These are phyloP conservation scores for Callipepla californica DNA, from an alignment of 2,113 vertebrate species.

Conservation along the genomic window DNA sequence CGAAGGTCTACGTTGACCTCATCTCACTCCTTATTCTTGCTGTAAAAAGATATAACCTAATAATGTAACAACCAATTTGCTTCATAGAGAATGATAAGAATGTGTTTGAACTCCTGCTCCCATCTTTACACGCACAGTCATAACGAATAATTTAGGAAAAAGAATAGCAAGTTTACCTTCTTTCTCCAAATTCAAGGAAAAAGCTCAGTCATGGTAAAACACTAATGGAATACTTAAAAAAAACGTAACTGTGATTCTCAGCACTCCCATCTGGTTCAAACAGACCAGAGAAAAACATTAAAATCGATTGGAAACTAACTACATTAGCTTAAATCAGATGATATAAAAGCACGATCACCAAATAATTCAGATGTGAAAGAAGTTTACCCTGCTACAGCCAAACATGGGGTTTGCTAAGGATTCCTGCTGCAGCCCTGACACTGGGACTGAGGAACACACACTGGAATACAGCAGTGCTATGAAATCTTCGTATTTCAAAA, in stretches of 20 bases:
- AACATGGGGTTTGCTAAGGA: background rate
- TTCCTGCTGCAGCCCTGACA: background rate
- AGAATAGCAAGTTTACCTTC: background rate
- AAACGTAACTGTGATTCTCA: background rate
- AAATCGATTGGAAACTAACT: background rate
- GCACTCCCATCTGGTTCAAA: background rate
- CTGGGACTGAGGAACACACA: background rate
- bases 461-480: rapidly evolving
- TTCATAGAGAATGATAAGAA: background rate
- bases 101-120: background rate
- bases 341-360: rapidly evolving
- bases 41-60: background rate
- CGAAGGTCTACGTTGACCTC: background rate
- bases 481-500: background rate
- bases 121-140: rapidly evolving
- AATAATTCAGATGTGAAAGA: background rate
- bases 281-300: rapidly evolving
- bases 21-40: background rate
- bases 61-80: background rate
- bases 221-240: background rate
- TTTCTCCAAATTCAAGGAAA: background rate
- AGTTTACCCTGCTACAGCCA: background rate
- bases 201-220: background rate
- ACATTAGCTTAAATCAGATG: rapidly evolving
- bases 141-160: background rate